Evolutionary conservation across 2,888 invertebrate genomes (phyloP).

Genomic region (Tineola bisselliella): DNA sequence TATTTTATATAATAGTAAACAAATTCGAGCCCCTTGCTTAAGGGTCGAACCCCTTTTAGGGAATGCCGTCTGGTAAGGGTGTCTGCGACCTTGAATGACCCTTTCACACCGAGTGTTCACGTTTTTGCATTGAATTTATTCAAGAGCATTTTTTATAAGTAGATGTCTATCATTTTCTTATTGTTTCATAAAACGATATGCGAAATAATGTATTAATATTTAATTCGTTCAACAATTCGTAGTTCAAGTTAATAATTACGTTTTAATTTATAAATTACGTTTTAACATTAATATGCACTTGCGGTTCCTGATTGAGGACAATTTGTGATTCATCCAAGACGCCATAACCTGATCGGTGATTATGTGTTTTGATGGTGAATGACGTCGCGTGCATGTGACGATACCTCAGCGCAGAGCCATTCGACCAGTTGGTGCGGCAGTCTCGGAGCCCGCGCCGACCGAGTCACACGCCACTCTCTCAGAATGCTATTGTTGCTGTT

Average conservation of each 20-base stretch:
- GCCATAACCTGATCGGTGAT: not conserved
- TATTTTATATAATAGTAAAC: too few species aligned
- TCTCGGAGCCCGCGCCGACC: not conserved
- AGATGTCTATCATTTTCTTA: too few species aligned
- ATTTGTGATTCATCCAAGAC: not conserved
- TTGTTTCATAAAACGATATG: too few species aligned
- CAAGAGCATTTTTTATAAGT: too few species aligned
- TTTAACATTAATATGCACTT: not conserved
- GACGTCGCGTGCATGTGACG: constrained; percentile 8
- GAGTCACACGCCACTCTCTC: constrained; percentile 49
- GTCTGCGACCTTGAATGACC: constrained; percentile 38
- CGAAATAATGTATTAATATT: too few species aligned
- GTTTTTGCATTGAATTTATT: too few species aligned
- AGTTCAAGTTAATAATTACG: not conserved
- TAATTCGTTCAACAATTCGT: too few species aligned
- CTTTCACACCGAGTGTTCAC: too few species aligned
- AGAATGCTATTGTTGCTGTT: constrained; percentile 39
- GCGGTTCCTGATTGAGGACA: not conserved
- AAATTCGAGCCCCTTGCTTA: not conserved
- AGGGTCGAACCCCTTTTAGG: not conserved
- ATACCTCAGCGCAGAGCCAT: not conserved
- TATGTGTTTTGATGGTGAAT: not conserved
- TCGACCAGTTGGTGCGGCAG: not conserved
- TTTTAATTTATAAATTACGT: not conserved
- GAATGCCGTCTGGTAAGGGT: constrained; percentile 43